These are phyloP conservation scores for Heteronetta atricapilla DNA, from an alignment of 2,113 vertebrate species.

Conservation along the genomic window DNA sequence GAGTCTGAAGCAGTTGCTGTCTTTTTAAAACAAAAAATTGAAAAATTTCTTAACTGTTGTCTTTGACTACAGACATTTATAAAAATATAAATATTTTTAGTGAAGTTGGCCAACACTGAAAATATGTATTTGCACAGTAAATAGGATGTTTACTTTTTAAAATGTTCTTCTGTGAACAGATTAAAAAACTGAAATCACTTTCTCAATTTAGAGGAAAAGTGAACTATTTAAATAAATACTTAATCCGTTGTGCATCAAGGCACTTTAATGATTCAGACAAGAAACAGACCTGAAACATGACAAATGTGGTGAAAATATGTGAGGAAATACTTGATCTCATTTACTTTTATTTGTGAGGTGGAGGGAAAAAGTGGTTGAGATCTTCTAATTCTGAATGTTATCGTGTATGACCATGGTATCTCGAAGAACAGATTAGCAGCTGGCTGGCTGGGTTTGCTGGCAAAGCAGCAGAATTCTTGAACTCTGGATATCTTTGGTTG, in stretches of 20 bases:
- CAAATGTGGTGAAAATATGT: constrained; percentile 14
- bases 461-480: constrained; percentile 28
- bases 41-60: neutral
- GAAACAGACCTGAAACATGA: constrained; percentile 31
- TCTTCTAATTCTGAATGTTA: constrained; percentile 15
- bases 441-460: constrained; percentile 37
- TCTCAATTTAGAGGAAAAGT: constrained; percentile 59
- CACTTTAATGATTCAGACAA: constrained; percentile 60
- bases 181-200: constrained; percentile 47
- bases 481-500: neutral
- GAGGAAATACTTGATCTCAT: constrained; percentile 10
- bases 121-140: constrained; percentile 2
- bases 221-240: constrained; percentile 60
- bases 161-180: constrained; percentile 11
- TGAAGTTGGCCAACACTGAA: neutral
- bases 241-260: constrained; percentile 60
- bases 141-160: constrained; percentile 8
- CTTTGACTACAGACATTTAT: neutral
- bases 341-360: constrained; percentile 52
- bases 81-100: neutral
- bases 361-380: constrained; percentile 29
- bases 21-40: neutral
- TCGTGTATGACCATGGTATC: constrained; percentile 8
- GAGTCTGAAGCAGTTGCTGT: neutral
- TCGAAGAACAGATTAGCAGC: constrained; percentile 42